Conservation (phyloP, 2,113 vertebrate species). For the Prionailurus bengalensis region DNA sequence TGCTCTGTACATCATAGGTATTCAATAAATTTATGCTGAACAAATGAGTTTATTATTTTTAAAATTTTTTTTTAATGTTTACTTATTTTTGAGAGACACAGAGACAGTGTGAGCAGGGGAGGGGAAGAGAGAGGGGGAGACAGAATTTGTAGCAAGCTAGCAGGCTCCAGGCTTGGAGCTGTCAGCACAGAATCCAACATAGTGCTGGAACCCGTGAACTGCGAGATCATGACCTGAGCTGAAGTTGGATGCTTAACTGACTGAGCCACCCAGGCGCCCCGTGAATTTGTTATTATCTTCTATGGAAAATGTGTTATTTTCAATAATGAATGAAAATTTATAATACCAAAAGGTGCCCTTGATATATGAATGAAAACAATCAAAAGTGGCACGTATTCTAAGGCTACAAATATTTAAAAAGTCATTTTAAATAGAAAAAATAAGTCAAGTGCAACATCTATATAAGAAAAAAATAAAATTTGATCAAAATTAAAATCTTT, state of each 20-base stretch:
- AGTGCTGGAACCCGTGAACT: too few species aligned
- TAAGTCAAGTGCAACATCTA: not conserved
- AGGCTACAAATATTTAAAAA: not conserved
- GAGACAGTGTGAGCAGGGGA: too few species aligned
- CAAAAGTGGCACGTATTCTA: not conserved
- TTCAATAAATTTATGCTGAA: not conserved
- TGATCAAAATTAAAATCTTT: not conserved
- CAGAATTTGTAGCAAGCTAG: too few species aligned
- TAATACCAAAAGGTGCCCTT: not conserved
- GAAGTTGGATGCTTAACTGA: too few species aligned
- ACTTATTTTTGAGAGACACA: too few species aligned
- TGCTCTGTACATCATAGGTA: not conserved
- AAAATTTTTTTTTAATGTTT: too few species aligned
- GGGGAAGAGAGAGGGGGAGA: too few species aligned
- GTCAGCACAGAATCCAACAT: too few species aligned
- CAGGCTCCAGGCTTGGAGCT: too few species aligned
- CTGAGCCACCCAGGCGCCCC: too few species aligned
- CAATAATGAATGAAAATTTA: not conserved
- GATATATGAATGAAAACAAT: constrained; percentile 34
- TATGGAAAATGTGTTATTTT: not conserved
- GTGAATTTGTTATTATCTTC: not conserved
- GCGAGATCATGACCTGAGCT: too few species aligned
- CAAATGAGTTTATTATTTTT: not conserved
- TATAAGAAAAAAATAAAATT: not conserved
- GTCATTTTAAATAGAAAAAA: not conserved